phyloP scores from a whole-genome alignment of 1,140 invertebrate species.

The Aporrectodea caliginosa region DNA sequence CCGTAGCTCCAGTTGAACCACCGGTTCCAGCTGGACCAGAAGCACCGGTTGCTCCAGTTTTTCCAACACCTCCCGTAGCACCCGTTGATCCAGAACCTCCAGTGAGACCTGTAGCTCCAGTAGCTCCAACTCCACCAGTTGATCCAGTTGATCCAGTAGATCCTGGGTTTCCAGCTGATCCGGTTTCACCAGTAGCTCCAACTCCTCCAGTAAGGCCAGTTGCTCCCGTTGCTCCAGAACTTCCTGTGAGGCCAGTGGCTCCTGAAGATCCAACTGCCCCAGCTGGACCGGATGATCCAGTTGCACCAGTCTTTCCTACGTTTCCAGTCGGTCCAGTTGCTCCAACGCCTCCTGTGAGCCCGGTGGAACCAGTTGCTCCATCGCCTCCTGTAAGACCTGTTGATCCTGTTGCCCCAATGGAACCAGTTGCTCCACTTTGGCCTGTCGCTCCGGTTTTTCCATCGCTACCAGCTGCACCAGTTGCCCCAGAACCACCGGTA shows the following conservation, averaged over 20 bases:
- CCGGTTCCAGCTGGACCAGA: constrained; percentile 27
- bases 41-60: background rate
- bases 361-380: background rate
- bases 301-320: background rate
- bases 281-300: background rate
- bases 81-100: constrained; percentile 17
- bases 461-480: background rate
- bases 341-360: background rate
- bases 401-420: background rate
- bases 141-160: no score
- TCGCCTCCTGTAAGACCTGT: background rate
- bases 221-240: background rate
- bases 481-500: background rate
- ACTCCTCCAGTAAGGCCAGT: background rate
- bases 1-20: constrained; percentile 30
- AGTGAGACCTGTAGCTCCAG: background rate
- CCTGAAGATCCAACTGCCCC: background rate
- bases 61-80: background rate
- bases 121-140: no score
- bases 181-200: background rate
- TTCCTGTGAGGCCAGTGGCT: background rate
- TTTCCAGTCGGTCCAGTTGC: background rate
- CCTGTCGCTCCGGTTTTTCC: constrained; percentile 8
- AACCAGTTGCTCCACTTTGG: background rate
- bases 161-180: no score